Conservation (phyloP, 2,888 invertebrate genomes). For the Stenoptilia bipunctidactyla region DNA sequence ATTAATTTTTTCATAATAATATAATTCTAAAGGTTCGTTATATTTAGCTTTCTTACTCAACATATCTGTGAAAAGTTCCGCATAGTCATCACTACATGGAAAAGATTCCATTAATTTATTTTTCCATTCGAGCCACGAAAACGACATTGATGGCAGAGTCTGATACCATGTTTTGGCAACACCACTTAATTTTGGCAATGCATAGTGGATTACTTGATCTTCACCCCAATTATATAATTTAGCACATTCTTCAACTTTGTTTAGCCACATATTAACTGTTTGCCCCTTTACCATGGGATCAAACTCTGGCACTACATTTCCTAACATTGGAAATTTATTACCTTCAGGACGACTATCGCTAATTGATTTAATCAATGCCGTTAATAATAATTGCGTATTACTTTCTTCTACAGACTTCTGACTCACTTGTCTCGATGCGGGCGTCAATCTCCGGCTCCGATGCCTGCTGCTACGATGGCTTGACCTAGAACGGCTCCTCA, state of each 20-base stretch:
- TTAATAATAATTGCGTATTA: background rate
- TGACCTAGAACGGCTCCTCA: background rate
- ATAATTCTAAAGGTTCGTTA: constrained; percentile 10
- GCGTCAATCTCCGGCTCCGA: background rate
- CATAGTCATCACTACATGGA: constrained; percentile 13
- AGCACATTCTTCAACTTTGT: constrained; percentile 12
- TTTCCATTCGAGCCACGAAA: constrained; percentile 13
- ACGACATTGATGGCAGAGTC: constrained; percentile 8
- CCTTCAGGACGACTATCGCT: constrained; percentile 2
- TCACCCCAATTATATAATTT: constrained; percentile 10
- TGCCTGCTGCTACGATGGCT: no score
- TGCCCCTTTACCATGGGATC: constrained; percentile 13
- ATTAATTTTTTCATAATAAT: constrained; percentile 11
- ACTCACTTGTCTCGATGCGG: background rate
- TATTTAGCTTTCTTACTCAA: constrained; percentile 7
- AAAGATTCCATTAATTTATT: constrained; percentile 11
- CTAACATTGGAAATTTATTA: constrained; percentile 13
- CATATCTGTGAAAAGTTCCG: constrained; percentile 13
- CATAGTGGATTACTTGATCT: constrained; percentile 11
- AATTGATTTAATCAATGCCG: constrained; percentile 1
- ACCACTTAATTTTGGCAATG: constrained; percentile 10
- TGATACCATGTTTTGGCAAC: constrained; percentile 13
- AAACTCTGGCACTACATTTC: constrained; percentile 12
- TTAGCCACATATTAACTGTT: constrained; percentile 11
- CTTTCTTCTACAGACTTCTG: background rate